Conservation (phyloP, 2,888 invertebrate genomes). For the Agrotis segetum region DNA sequence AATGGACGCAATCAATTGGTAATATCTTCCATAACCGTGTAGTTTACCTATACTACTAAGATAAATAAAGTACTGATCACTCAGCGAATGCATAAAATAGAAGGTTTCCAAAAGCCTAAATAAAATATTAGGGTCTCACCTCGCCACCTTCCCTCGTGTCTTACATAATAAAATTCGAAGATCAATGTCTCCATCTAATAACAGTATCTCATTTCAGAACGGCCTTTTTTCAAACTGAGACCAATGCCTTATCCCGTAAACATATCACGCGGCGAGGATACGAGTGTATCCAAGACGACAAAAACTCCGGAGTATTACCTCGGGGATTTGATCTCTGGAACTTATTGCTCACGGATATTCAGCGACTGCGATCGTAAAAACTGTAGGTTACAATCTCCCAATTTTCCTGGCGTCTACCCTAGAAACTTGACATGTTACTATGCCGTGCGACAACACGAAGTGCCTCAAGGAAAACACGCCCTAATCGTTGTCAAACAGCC, state of each 20-base stretch:
- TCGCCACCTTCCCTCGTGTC: constrained; percentile 20
- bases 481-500: constrained; percentile 96
- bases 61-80: constrained; percentile 2
- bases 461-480: constrained; percentile 96
- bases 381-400: constrained; percentile 97
- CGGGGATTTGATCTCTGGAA: constrained; percentile 97
- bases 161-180: constrained; percentile 53
- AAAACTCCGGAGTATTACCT: constrained; percentile 93
- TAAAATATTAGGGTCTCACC: constrained; percentile 10
- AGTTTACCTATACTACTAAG: not conserved
- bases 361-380: constrained; percentile 97
- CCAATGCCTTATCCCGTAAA: constrained; percentile 87
- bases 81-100: not conserved
- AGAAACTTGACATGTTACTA: constrained; percentile 98
- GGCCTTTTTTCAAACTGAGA: constrained; percentile 89
- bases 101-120: not conserved
- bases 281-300: constrained; percentile 83
- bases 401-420: constrained; percentile 98
- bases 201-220: constrained; percentile 84
- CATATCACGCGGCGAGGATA: constrained; percentile 87
- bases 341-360: constrained; percentile 97
- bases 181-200: constrained; percentile 58
- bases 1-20: constrained; percentile 7
- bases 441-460: constrained; percentile 96
- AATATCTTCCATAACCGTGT: not conserved